Evolutionary conservation across 2,113 vertebrate species (phyloP), one percentile per base, ranked within the genome.

Genomic region (Eclectus roratus): DNA sequence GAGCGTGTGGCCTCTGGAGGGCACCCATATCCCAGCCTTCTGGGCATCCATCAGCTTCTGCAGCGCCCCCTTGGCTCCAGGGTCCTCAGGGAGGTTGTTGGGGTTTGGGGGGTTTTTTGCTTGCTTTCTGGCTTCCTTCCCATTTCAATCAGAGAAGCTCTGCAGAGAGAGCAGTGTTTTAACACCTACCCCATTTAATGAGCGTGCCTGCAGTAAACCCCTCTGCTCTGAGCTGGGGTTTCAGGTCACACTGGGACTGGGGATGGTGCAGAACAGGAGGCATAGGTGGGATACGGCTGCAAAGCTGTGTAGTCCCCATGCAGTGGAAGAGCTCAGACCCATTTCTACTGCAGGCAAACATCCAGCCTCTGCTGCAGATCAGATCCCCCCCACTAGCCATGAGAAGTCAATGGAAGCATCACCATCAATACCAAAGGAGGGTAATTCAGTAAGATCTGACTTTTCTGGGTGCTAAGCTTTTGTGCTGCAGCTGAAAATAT

Each of bases 1-100:
- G 33, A 81, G 10, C 0, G 0, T 81, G n/a, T 81, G 56, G 89
- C 98, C 98, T 92, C 96, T 95, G 97, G 98, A 97, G 98, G 97
- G 97, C 98, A 97, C 94, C 87, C 96, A 84, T 78, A 66, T 31
- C 85, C 27, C 69, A 92, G 87, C 43, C 66, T 84, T 69, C 23
- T 1, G 1, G 63, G 58, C 65, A 49, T 31, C 50, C 78, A 27
- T 27, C 9, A 25, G 11, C 9, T 74, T 17, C 37, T 41, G 23
- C 0, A 55, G 4, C 16, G 74, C 13, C 44, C 20, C 27, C 5
- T 41, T 2, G 0, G 21, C 27, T 12, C 43, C 35, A 12, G 20
- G 8, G 20, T 52, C 31, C 31, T 53, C 13, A 37, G 17, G 61
- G 43, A 64, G 7, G 15, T 41, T 79, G 7, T 1, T 44, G 25